A percentile compares a stretch with the other conserved stretches of the same genome.
Conservation (phyloP, 1,140 invertebrate species). For the Anastatus disparis region DNA sequence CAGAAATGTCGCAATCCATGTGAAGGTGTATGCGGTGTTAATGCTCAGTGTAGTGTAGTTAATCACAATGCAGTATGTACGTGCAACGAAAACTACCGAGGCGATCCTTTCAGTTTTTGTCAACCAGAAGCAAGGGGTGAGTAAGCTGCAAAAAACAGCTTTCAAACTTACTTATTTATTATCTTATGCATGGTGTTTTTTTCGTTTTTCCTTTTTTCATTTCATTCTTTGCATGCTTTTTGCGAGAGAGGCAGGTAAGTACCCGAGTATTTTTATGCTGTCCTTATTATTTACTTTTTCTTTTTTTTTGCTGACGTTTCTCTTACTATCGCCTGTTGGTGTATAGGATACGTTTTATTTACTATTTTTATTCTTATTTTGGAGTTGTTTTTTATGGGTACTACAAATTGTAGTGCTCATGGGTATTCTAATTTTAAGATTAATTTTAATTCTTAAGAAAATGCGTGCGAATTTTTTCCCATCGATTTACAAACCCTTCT, state of each 20-base stretch:
- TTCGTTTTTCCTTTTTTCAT: constrained; percentile 8
- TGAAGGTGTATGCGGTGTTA: constrained; percentile 68
- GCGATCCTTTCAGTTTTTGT: constrained; percentile 71
- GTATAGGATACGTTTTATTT: background rate
- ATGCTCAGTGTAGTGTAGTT: constrained; percentile 66
- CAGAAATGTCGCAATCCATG: constrained; percentile 68
- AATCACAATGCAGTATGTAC: constrained; percentile 70
- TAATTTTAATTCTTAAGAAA: no score
- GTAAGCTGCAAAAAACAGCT: constrained; percentile 41
- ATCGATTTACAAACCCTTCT: no score
- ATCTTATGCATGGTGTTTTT: background rate
- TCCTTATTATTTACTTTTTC: background rate
- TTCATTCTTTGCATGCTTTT: constrained; percentile 15
- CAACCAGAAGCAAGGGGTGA: constrained; percentile 61
- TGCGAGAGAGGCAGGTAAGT: constrained; percentile 28
- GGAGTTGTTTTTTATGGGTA: no score
- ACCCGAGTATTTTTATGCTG: background rate
- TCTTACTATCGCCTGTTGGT: constrained; percentile 11
- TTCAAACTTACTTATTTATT: background rate
- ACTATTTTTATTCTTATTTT: no score
- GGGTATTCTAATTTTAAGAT: no score
- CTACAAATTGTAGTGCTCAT: no score
- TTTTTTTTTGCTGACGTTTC: constrained; percentile 7
- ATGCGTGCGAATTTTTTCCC: background rate
- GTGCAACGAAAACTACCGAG: constrained; percentile 67